These are phyloP conservation scores for Cariama cristata DNA, from an alignment of 2,113 vertebrate genomes.

Conservation along the genomic window DNA sequence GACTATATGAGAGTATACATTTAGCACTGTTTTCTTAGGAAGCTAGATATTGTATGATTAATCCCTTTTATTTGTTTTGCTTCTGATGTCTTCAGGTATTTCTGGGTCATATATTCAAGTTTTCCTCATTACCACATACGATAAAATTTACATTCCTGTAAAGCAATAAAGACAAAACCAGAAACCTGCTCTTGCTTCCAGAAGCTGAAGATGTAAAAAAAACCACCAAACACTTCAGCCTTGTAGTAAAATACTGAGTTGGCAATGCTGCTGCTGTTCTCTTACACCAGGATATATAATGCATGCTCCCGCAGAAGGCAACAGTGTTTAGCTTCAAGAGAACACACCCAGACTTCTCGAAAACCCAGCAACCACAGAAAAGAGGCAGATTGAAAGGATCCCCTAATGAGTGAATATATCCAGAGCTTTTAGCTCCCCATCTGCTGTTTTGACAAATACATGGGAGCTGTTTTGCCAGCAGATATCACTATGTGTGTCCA, in stretches of 20 bases:
- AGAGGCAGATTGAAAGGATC: not conserved
- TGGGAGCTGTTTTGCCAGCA: constrained; percentile 32
- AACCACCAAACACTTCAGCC: not conserved
- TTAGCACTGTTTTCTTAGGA: not conserved
- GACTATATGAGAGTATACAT: not conserved
- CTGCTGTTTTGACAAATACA: not conserved
- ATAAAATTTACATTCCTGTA: not conserved
- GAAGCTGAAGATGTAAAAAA: not conserved
- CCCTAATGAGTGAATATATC: not conserved
- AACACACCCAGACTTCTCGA: not conserved
- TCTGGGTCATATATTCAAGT: not conserved
- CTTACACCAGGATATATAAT: not conserved
- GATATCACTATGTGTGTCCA: constrained; percentile 6
- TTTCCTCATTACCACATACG: not conserved
- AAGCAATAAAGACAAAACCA: not conserved
- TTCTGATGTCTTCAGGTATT: not conserved
- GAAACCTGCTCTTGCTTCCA: not conserved
- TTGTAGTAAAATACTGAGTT: not conserved
- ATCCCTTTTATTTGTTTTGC: not conserved
- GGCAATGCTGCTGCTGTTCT: not conserved
- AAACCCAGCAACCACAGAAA: not conserved
- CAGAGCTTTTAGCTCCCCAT: not conserved
- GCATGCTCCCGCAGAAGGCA: not conserved
- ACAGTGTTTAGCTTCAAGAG: not conserved
- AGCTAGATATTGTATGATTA: not conserved